These are phyloP conservation scores for Dromius quadrimaculatus DNA, from an alignment of 2,888 invertebrate species.

Conservation along the genomic window DNA sequence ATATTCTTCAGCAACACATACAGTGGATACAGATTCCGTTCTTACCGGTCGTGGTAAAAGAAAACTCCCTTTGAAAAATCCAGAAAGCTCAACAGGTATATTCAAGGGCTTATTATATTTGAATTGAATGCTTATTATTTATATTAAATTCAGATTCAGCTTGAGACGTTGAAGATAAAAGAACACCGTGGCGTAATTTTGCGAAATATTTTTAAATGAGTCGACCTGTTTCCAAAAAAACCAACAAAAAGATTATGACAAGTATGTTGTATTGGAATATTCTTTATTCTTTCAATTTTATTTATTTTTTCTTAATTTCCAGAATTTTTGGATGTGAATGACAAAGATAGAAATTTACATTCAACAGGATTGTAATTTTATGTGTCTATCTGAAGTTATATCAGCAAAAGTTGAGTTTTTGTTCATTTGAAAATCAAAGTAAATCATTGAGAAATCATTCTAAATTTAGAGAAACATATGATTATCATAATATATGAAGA, in stretches of 20 bases:
- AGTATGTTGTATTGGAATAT: background rate
- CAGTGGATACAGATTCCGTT: background rate
- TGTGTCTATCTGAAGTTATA: background rate
- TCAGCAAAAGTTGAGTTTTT: too few relatives aligned
- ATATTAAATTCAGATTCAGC: background rate
- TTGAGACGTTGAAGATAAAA: background rate
- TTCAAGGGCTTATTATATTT: background rate
- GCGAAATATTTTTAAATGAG: slow-evolving; percentile 6
- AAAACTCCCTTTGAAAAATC: background rate
- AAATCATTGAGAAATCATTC: too few relatives aligned
- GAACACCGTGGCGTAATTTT: background rate
- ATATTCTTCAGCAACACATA: slow-evolving; percentile 5
- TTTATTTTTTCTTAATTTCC: background rate
- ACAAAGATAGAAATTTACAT: background rate
- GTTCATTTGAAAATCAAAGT: too few relatives aligned
- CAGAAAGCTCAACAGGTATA: slow-evolving; percentile 1
- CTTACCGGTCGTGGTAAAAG: slow-evolving; percentile 1
- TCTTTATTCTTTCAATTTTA: background rate
- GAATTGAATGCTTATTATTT: background rate
- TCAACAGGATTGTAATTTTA: background rate
- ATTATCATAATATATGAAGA: too few relatives aligned
- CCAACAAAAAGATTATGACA: background rate
- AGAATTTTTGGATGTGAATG: background rate
- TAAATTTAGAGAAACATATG: too few relatives aligned
- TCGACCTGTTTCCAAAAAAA: background rate